Evolutionary conservation across 2,113 vertebrate species (phyloP).

Genomic region (Apus apus): DNA sequence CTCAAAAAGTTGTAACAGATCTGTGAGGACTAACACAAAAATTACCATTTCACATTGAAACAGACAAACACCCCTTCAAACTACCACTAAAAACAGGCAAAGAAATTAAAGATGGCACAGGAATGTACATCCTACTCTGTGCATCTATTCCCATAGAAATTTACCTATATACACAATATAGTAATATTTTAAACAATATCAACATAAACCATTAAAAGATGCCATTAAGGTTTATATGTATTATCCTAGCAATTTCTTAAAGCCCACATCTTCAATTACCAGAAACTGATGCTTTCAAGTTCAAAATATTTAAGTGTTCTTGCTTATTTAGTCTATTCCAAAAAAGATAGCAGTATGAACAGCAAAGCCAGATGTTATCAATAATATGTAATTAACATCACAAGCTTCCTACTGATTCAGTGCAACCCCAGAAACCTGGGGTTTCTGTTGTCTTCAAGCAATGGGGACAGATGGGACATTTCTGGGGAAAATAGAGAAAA

Average conservation of each 20-base stretch:
- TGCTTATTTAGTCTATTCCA: neutral
- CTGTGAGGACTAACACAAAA: neutral
- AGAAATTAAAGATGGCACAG: neutral
- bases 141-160: neutral
- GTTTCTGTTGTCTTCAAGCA: neutral
- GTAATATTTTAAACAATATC: neutral
- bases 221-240: neutral
- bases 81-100: neutral
- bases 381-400: neutral
- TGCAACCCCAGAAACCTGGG: neutral
- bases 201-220: neutral
- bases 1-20: neutral
- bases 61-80: neutral
- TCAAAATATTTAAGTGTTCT: neutral
- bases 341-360: neutral
- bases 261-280: neutral
- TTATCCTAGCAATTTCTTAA: neutral
- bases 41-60: neutral
- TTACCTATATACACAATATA: neutral
- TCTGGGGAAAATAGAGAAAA: neutral
- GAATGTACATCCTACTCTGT: neutral
- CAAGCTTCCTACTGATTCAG: neutral
- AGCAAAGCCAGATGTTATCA: neutral
- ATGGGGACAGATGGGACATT: neutral
- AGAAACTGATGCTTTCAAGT: neutral